These are phyloP conservation scores for Siniperca chuatsi DNA, from an alignment of 2,113 vertebrate genomes.

Conservation along the genomic window DNA sequence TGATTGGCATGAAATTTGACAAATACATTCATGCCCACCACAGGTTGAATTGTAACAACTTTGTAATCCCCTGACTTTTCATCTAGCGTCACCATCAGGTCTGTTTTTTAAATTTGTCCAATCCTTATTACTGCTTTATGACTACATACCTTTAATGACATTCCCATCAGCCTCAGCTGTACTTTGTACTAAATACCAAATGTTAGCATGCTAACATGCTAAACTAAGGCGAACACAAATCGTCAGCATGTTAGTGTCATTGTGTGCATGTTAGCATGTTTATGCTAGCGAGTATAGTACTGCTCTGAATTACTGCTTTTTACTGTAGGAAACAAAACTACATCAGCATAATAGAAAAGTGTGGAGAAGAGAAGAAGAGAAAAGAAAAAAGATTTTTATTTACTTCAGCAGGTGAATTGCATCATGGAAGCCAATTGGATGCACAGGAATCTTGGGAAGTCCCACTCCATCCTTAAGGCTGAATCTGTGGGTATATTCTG, in stretches of 20 bases:
- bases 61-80: not conserved
- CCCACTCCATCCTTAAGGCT: slow-evolving; percentile 88
- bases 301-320: not conserved
- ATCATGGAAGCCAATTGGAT: slow-evolving; percentile 94
- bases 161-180: not conserved
- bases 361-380: not conserved
- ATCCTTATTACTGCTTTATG: not conserved
- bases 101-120: not conserved
- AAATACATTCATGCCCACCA: not conserved
- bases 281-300: too few relatives aligned
- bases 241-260: not conserved
- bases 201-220: slow-evolving; percentile 7
- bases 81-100: not conserved
- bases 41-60: not conserved
- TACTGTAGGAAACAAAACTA: not conserved
- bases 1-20: not conserved
- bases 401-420: slow-evolving; percentile 90
- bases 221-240: not conserved
- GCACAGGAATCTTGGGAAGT: slow-evolving; percentile 93
- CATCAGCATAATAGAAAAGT: not conserved
- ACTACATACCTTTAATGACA: not conserved
- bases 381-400: not conserved
- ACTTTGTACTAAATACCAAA: not conserved
- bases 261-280: not conserved
- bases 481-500: slow-evolving; percentile 92